These are phyloP conservation scores for Carposina sasakii DNA, from an alignment of 1,140 invertebrate genomes.

Conservation along the genomic window DNA sequence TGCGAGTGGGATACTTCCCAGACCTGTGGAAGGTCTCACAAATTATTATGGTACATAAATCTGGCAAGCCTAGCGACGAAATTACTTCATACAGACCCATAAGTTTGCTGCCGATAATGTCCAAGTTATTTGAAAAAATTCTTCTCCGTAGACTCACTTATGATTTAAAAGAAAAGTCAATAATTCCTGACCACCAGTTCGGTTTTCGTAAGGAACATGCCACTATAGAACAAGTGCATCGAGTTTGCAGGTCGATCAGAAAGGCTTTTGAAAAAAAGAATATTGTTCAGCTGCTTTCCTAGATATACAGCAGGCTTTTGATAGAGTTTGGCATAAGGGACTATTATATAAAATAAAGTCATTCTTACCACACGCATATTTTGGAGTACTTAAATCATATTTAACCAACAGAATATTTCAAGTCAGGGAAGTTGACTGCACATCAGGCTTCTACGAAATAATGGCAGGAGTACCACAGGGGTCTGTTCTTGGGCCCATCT, in stretches of 20 bases:
- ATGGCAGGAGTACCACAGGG: background rate
- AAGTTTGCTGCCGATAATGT: background rate
- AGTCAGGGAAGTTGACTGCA: background rate
- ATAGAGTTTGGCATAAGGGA: constrained; percentile 9
- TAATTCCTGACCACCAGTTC: constrained; percentile 37
- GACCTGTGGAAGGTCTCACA: constrained; percentile 1
- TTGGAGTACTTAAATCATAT: background rate
- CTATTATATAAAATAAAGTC: constrained; percentile 4
- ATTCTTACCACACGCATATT: background rate
- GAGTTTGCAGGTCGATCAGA: background rate
- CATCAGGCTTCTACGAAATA: constrained; percentile 1
- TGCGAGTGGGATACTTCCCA: background rate
- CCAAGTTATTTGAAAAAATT: constrained; percentile 9
- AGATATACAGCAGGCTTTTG: background rate
- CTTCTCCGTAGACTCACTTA: constrained; percentile 31
- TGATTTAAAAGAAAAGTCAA: too few relatives aligned
- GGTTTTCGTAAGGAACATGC: constrained; percentile 31
- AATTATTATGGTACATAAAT: background rate
- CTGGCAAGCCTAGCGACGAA: background rate
- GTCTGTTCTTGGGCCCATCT: background rate
- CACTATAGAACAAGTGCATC: constrained; percentile 1
- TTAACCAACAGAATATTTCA: background rate
- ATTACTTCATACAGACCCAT: constrained; percentile 5
- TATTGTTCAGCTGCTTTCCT: constrained; percentile 1
- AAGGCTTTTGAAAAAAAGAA: constrained; percentile 1